phyloP scores from a whole-genome alignment of 1,140 invertebrate genomes.

The Teleogryllus occipitalis region DNA sequence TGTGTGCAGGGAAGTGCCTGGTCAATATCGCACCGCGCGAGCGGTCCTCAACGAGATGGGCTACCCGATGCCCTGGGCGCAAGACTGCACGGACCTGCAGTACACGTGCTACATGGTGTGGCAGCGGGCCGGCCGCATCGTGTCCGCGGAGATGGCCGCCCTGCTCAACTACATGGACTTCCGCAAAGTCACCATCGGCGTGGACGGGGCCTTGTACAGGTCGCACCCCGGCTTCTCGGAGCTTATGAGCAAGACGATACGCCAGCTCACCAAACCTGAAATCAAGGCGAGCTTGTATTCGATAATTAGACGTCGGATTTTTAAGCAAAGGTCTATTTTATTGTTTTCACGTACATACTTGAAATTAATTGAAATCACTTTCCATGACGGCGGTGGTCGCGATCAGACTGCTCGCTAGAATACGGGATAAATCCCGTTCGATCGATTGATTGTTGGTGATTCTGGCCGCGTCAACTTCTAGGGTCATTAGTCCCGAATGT shows the following conservation, averaged over 20 bases:
- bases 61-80: neutral
- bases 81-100: neutral
- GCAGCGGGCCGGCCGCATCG: conserved; percentile 10
- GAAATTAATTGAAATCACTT: too few species aligned
- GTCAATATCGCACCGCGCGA: neutral
- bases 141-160: conserved; percentile 7
- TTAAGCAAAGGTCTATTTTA: too few species aligned
- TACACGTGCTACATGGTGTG: conserved; percentile 6
- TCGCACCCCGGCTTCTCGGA: conserved; percentile 97
- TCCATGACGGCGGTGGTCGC: too few species aligned
- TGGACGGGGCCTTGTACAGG: conserved; percentile 98
- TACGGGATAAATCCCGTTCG: too few species aligned
- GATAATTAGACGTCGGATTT: too few species aligned
- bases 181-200: conserved; percentile 84
- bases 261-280: conserved; percentile 42
- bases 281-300: conserved; percentile 30
- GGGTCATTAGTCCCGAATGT: too few species aligned
- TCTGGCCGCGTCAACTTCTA: too few species aligned
- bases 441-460: too few species aligned
- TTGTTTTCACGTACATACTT: too few species aligned
- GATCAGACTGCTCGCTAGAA: too few species aligned
- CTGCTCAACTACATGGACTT: conserved; percentile 55
- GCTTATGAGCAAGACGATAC: conserved; percentile 88
- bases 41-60: neutral
- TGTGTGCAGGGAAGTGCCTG: too few species aligned